These are phyloP conservation scores for Sorex araneus DNA, from an alignment of 2,113 vertebrate species.

Conservation along the genomic window DNA sequence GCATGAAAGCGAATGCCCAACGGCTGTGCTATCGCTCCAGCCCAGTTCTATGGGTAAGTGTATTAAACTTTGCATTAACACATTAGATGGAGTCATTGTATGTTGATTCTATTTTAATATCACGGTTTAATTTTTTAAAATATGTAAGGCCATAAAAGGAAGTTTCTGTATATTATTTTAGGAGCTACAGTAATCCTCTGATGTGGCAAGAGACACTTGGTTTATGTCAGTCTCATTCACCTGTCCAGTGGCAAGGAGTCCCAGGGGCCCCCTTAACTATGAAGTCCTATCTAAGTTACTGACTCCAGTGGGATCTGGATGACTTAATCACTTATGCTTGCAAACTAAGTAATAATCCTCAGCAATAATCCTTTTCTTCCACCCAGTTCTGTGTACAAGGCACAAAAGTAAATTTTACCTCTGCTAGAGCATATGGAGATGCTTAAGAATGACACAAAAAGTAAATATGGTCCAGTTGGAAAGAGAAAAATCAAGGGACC, in stretches of 20 bases:
- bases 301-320: neutral
- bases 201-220: neutral
- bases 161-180: neutral
- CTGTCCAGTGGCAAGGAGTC: neutral
- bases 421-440: neutral
- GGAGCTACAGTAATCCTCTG: neutral
- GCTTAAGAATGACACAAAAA: neutral
- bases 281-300: neutral
- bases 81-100: neutral
- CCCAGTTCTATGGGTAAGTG: neutral
- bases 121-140: neutral
- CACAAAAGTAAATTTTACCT: conserved; percentile 21
- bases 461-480: neutral
- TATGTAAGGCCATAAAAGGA: neutral
- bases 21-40: too few relatives aligned
- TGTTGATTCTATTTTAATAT: neutral
- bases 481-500: neutral
- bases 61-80: neutral
- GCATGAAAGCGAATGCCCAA: too few relatives aligned
- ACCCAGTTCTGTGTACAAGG: neutral
- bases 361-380: neutral
- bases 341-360: neutral
- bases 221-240: neutral
- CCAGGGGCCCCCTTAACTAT: neutral
- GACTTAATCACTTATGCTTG: neutral